Base-by-base conservation (phyloP, 2,888 invertebrate genomes). In the Spicauda simplicius region DNA sequence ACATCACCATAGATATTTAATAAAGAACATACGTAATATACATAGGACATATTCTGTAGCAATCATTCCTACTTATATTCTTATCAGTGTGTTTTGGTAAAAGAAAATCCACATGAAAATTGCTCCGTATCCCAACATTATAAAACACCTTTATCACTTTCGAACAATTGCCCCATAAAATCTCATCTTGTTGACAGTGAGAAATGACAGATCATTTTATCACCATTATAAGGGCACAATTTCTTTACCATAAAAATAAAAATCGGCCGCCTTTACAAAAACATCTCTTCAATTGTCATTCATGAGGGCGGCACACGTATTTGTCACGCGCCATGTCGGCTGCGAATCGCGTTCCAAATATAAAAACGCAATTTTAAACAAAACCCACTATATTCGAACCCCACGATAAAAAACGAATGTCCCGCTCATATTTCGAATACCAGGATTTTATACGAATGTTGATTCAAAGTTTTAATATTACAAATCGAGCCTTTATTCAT, bases 341-440 rank as follows among this genome's bases (percentile, higher is more conserved):
- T 78, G 83, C 86, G 88, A 86, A 84, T 85, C 87, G 90, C 90
- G 91, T 87, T 85, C 87, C 91, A 91, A 93, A 92, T 90, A 92
- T 91, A 91, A 91, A 92, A 92, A 92, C 91, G 91, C 91, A 92
- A 93, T 92, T 92, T 93, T 91, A 91, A 92, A 91, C 87, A 87
- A 91, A 90, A 90, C 85, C 86, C 83, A 78, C 81, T 77, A 80
- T 80, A 82, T 86, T 80, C 82, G 87, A 87, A 86, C 90, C 90
- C 84, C 83, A 84, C 87, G 87, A 90, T 89, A 90, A 88, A 91
- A 88, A 87, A 86, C 85, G 86, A 87, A 90, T 88, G 88, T 81
- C 84, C 81, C 81, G 76, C 82, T 81, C 79, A 50, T 79, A 83
- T 79, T 33, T 33, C 33, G 84, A 83, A 85, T 81, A 80, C 68